Conservation (phyloP, 2,797 vertebrate species). For the Leptatherina wallacei region DNA sequence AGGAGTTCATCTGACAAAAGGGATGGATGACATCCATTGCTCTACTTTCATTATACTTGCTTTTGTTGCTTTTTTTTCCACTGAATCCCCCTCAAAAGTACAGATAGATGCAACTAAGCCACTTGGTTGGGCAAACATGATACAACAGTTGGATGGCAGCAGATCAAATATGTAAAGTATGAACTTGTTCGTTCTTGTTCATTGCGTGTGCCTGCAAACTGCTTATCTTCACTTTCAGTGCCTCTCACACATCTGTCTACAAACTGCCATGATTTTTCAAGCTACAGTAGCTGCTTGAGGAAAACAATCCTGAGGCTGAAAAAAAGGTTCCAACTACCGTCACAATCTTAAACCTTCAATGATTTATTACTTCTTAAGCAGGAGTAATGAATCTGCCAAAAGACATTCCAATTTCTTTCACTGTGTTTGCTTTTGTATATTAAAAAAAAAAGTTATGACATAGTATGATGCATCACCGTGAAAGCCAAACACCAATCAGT, state of each 20-base stretch:
- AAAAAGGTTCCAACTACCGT: background rate
- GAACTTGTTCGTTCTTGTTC: background rate
- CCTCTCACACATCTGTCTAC: background rate
- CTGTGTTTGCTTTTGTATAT: background rate
- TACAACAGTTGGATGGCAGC: background rate
- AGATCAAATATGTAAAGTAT: slow-evolving; percentile 1
- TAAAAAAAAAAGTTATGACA: background rate
- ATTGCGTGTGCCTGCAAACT: slow-evolving; percentile 2
- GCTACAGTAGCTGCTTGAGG: background rate
- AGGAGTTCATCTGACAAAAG: background rate
- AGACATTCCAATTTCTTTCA: background rate
- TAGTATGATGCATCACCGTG: background rate
- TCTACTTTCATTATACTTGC: background rate
- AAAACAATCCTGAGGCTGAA: background rate
- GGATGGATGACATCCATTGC: background rate
- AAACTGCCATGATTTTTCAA: background rate
- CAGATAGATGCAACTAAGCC: background rate
- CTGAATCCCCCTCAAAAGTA: background rate
- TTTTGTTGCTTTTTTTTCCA: background rate
- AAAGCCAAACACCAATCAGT: background rate
- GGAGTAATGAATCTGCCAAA: background rate
- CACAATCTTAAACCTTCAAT: background rate
- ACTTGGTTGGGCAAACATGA: slow-evolving; percentile 9
- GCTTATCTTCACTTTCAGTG: background rate
- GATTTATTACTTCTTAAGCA: background rate